Evolutionary conservation across 2,888 invertebrate species (phyloP), one percentile per base, ranked within the genome.

Genomic region (Petrolisthes cinctipes): DNA sequence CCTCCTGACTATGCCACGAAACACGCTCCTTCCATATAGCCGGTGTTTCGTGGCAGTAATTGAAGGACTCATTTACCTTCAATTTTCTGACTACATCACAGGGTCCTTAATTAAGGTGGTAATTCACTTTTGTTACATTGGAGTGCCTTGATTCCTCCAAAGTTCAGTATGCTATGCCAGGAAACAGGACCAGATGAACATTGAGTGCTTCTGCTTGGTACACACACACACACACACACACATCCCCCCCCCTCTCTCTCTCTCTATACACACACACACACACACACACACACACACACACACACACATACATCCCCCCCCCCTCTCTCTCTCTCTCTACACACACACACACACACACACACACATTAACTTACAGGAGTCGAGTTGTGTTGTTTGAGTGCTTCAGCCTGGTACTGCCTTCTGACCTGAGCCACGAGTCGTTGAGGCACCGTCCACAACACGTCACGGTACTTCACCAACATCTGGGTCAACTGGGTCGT

Each of bases 401-500:
- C 87, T 75, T 88, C 87, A 5, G 87, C 84, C 23, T 88, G 87
- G 66, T 88, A 88, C 51, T 82, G 83, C 7, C 87, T 92, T 68
- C 94, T 93, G 92, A 96, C 93, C 93, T 96, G 95, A 89, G 94
- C 92, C 92, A 96, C 93, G 71, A 97, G 94, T 83, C 95, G 95
- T 89, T 94, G 94, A 82, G 97, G 96, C 91, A 97, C 96, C 90
- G 95, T 94, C 95, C 97, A 98, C 89, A 98, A 94, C 90, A 95
- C 94, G 89, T 96, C 95, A 91, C 95, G 95, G 92, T 95, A 95
- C 86, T 95, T 95, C 93, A 98, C 95, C 91, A 98, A 93, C 82
- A 96, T 95, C 92, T 97, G 96, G 68, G 97, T 97, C 88, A 97
- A 95, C 92, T 95, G 95, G 92, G 97, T 97, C 91, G 97, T 97